Evolutionary conservation across 2,888 invertebrate species (phyloP), one percentile per base, ranked within the genome.

Genomic region (Trissolcus japonicus): DNA sequence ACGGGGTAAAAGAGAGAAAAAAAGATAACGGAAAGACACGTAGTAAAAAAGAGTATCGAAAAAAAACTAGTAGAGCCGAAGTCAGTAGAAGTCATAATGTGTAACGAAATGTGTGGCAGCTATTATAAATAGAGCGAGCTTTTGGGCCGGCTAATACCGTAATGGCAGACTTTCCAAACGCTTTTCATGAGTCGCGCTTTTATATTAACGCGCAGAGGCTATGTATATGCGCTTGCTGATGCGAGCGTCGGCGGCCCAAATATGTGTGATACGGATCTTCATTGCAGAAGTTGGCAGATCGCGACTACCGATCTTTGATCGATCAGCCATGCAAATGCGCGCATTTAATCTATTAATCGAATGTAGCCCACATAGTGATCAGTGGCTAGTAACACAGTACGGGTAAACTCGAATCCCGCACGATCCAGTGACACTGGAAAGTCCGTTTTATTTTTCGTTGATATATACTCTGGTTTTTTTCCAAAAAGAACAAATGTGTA

Each of bases 291-390:
- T 66, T 62, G 53, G 72, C 76, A 54, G 19, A 71, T 65, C 60
- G 65, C 61, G 55, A 19, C 19, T 60, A 62, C 67, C 79, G 80
- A 84, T 83, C 82, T 85, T 84, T 83, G 85, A 85, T 84, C 83
- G 81, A 81, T 82, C 80, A 80, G 35, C 78, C 79, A 72, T 82
- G 66, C 72, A 80, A 80, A 79, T 62, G 78, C 60, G 77, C 76
- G 57, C 66, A 76, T 82, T 79, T 80, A 77, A 82, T 71, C 74
- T 67, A 56, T 62, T 74, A 71, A 71, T 63, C 79, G 63, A 74
- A 79, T 77, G 50, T 61, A 65, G 67, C 72, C 63, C 56, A 73
- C 76, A 69, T 68, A 66, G 61, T 69, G 71, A 71, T 66, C 72
- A 60, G 60, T 67, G 54, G 43, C 46, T 54, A 67, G 56, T 51